phyloP scores from a whole-genome alignment of 2,888 invertebrate genomes.

The Leucophenga montana region DNA sequence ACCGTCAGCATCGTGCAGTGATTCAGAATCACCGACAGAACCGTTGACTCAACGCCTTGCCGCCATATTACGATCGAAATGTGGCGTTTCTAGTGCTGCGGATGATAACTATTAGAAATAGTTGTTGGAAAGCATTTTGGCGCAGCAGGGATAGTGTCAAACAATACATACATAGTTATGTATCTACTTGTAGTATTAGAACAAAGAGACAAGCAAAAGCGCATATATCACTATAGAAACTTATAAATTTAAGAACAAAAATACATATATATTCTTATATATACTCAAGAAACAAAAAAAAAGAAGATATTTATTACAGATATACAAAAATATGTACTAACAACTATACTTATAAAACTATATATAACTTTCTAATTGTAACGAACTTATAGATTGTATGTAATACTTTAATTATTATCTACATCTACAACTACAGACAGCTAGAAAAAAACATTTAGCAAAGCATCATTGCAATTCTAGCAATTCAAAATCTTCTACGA shows the following conservation, averaged over 20 bases:
- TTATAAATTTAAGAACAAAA: not conserved
- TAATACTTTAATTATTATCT: too few relatives aligned
- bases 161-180: constrained; percentile 23
- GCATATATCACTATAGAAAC: constrained; percentile 1
- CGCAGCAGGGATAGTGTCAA: not conserved
- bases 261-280: constrained; percentile 10
- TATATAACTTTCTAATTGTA: too few relatives aligned
- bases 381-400: too few relatives aligned
- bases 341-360: too few relatives aligned
- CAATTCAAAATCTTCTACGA: too few relatives aligned
- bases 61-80: constrained; percentile 72
- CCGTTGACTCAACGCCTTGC: constrained; percentile 72
- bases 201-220: not conserved
- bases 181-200: constrained; percentile 42
- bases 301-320: not conserved
- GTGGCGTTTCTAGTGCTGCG: constrained; percentile 62
- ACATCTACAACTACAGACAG: too few relatives aligned
- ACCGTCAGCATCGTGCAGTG: constrained; percentile 72
- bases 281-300: not conserved
- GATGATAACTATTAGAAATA: constrained; percentile 38
- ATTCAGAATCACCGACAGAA: constrained; percentile 73
- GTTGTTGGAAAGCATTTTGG: not conserved
- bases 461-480: too few relatives aligned
- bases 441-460: too few relatives aligned
- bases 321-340: not conserved